Evolutionary conservation across 1,140 invertebrate species (phyloP).

Genomic region (Heliconius hermathena): DNA sequence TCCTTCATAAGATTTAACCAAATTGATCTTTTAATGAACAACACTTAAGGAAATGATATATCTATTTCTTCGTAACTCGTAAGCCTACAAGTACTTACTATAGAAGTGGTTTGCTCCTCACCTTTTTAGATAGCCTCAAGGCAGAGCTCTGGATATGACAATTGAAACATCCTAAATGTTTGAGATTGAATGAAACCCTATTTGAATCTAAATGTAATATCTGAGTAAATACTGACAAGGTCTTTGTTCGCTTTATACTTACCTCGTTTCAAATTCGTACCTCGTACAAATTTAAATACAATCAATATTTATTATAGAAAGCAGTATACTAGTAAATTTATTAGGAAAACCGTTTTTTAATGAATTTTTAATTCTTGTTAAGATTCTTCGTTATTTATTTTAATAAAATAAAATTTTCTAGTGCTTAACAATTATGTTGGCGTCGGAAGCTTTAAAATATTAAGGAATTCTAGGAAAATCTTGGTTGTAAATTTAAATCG

Average conservation of each 20-base stretch:
- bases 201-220: constrained; percentile 27
- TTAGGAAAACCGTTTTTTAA: too few species aligned
- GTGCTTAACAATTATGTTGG: too few species aligned
- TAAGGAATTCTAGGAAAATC: too few species aligned
- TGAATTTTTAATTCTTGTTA: too few species aligned
- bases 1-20: too few species aligned
- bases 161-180: constrained; percentile 34
- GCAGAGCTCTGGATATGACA: constrained; percentile 26
- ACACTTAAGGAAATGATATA: not conserved
- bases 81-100: constrained; percentile 8
- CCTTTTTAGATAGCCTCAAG: constrained; percentile 28
- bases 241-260: constrained; percentile 1
- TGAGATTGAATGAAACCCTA: constrained; percentile 29
- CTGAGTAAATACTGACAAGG: constrained; percentile 27
- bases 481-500: too few species aligned
- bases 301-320: not conserved
- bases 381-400: too few species aligned
- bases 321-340: not conserved
- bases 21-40: too few species aligned
- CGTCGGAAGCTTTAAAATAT: too few species aligned
- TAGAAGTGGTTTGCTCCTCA: constrained; percentile 25
- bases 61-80: not conserved
- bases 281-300: not conserved
- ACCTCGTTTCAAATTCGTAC: not conserved
- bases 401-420: too few species aligned